Evolutionary conservation across 2,888 invertebrate species (phyloP).

Genomic region (Ormyrus nitidulus): DNA sequence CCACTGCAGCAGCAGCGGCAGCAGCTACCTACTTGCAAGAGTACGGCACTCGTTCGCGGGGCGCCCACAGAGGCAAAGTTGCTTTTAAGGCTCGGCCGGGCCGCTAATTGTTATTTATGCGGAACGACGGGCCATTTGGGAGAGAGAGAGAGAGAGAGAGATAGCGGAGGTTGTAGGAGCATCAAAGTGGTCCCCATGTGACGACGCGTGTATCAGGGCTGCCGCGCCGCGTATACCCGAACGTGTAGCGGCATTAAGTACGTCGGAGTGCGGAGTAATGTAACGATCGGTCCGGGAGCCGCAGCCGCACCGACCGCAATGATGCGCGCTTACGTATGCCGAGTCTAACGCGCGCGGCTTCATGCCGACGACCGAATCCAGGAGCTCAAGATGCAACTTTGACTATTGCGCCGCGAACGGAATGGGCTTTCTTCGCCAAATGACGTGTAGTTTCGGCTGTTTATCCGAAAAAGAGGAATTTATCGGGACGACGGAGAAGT

Average conservation of each 20-base stretch:
- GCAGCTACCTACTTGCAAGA: no score
- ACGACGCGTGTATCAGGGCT: not conserved
- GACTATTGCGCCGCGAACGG: no score
- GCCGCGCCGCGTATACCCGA: not conserved
- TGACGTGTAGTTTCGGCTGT: no score
- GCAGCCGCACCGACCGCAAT: slow-evolving; percentile 59
- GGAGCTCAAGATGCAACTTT: not conserved
- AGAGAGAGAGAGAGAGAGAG: not conserved
- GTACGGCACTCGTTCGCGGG: not conserved
- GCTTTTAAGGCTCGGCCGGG: slow-evolving; percentile 9
- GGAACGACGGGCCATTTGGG: slow-evolving; percentile 51
- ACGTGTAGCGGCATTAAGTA: slow-evolving; percentile 12
- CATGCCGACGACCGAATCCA: not conserved
- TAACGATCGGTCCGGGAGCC: slow-evolving; percentile 59
- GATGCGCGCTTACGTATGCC: slow-evolving; percentile 42
- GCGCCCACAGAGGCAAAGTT: not conserved
- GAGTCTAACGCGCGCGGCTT: not conserved
- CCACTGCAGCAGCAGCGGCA: not conserved
- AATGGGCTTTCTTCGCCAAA: no score
- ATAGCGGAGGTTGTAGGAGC: not conserved
- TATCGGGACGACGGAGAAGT: no score
- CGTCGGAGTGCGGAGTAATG: slow-evolving; percentile 66
- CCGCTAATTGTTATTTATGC: slow-evolving; percentile 57
- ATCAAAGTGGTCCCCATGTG: not conserved
- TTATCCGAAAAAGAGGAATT: no score